Conservation (phyloP, 2,113 vertebrate genomes). For the Bolborhynchus lineola region DNA sequence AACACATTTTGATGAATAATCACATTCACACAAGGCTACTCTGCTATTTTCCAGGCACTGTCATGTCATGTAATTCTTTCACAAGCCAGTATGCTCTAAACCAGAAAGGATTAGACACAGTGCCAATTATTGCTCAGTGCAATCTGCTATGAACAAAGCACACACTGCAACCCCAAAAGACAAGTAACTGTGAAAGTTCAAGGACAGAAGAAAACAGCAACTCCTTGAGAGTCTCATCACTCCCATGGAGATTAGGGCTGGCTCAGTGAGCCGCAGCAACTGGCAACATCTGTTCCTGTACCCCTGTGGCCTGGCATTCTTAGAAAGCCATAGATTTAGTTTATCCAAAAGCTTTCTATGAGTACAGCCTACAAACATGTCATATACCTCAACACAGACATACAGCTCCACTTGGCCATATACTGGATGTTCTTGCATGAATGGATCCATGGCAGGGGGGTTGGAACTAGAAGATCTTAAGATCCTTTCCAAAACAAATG, state of each 20-base stretch:
- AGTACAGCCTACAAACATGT: accelerated
- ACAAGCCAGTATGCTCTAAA: background rate
- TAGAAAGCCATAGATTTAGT: background rate
- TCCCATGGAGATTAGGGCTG: background rate
- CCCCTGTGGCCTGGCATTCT: background rate
- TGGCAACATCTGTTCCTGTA: background rate
- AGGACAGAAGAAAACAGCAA: background rate
- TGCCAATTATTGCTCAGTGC: background rate
- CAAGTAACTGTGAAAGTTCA: background rate
- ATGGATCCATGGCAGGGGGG: background rate
- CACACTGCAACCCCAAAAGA: background rate
- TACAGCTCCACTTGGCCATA: background rate
- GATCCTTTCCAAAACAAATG: background rate
- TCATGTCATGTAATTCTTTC: background rate
- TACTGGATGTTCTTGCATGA: accelerated
- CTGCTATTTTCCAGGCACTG: background rate
- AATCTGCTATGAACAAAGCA: background rate
- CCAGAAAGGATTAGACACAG: background rate
- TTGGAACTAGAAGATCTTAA: background rate
- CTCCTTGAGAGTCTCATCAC: background rate
- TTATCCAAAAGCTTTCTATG: background rate
- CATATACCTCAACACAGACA: background rate
- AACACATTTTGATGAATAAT: background rate
- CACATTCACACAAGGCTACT: background rate
- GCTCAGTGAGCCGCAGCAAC: background rate